A percentile compares a stretch with the other conserved stretches of the same genome.
phyloP scores from a whole-genome alignment of 2,888 invertebrate species.

The Drosophila anomalata region DNA sequence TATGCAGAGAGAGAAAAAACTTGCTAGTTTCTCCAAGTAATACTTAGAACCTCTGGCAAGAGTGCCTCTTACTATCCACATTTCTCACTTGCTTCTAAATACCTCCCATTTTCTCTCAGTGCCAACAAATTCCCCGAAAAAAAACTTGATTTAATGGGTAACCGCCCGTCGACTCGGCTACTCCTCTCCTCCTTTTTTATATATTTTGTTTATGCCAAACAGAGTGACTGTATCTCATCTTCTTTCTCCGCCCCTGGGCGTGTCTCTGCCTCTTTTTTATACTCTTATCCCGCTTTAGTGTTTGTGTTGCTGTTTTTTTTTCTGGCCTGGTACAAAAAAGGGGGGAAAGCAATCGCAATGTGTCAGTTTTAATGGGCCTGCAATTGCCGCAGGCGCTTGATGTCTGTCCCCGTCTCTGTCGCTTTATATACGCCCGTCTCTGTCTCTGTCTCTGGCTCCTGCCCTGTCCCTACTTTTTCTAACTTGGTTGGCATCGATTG shows the following conservation, averaged over 20 bases:
- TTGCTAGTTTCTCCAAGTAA: neutral
- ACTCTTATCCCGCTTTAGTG: conserved; percentile 24
- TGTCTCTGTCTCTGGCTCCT: neutral
- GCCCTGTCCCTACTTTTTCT: neutral
- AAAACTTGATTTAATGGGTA: neutral
- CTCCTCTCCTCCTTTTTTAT: conserved; percentile 6
- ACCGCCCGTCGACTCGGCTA: neutral
- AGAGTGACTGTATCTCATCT: conserved; percentile 5
- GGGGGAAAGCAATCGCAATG: conserved; percentile 66
- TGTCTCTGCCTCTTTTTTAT: conserved; percentile 28
- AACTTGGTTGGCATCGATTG: conserved; percentile 48
- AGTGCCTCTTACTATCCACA: too few species aligned
- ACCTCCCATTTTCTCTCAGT: neutral
- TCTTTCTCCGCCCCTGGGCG: conserved; percentile 14
- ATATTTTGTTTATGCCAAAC: conserved; percentile 11
- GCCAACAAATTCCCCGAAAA: neutral
- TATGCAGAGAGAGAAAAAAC: conserved; percentile 6
- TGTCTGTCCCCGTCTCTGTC: conserved; percentile 30
- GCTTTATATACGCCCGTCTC: conserved; percentile 1
- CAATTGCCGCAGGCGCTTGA: conserved; percentile 70
- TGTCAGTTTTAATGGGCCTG: conserved; percentile 75
- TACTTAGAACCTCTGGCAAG: too few species aligned
- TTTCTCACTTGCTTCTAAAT: too few species aligned
- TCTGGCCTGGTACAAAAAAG: conserved; percentile 37
- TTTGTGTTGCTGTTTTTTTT: conserved; percentile 21